phyloP scores from a whole-genome alignment of 2,888 invertebrate genomes.

The Stenichneumon culpator region DNA sequence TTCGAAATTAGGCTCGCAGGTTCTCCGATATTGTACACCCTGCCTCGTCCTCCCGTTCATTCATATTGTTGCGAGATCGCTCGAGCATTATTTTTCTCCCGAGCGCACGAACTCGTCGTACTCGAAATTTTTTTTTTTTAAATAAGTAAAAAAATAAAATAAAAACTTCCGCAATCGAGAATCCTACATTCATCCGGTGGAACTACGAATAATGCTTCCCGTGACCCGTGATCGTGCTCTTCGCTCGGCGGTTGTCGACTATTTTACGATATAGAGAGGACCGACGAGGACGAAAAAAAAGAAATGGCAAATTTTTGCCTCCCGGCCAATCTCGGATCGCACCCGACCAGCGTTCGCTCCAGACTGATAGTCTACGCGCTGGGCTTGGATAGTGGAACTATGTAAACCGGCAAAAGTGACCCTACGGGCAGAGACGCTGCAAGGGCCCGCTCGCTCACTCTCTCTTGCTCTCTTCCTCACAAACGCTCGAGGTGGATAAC shows the following conservation, averaged over 20 bases:
- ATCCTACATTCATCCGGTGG: background rate
- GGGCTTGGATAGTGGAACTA: background rate
- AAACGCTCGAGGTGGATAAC: constrained; percentile 73
- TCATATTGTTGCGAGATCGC: constrained; percentile 33
- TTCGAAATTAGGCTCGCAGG: constrained; percentile 39
- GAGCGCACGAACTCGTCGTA: constrained; percentile 11
- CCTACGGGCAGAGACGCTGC: constrained; percentile 52
- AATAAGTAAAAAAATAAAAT: background rate
- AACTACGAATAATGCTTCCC: constrained; percentile 7
- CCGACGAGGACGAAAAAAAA: constrained; percentile 7
- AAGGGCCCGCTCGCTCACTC: constrained; percentile 1
- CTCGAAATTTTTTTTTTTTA: too few species aligned
- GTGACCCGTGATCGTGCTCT: constrained; percentile 21
- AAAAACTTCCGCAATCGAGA: background rate
- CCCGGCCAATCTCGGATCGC: constrained; percentile 49
- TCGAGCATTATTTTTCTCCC: constrained; percentile 37
- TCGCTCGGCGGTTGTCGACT: background rate
- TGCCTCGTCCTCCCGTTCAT: background rate
- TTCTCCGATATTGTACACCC: constrained; percentile 5
- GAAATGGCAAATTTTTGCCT: constrained; percentile 43
- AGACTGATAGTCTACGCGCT: constrained; percentile 44
- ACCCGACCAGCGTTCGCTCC: constrained; percentile 38
- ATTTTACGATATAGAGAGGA: constrained; percentile 3
- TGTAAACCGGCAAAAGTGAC: constrained; percentile 43
- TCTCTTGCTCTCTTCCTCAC: constrained; percentile 46